Percentiles rank a stretch among this genome's conserved stretches.
Conservation (phyloP, 1,140 invertebrate species). For the Wasmannia auropunctata region DNA sequence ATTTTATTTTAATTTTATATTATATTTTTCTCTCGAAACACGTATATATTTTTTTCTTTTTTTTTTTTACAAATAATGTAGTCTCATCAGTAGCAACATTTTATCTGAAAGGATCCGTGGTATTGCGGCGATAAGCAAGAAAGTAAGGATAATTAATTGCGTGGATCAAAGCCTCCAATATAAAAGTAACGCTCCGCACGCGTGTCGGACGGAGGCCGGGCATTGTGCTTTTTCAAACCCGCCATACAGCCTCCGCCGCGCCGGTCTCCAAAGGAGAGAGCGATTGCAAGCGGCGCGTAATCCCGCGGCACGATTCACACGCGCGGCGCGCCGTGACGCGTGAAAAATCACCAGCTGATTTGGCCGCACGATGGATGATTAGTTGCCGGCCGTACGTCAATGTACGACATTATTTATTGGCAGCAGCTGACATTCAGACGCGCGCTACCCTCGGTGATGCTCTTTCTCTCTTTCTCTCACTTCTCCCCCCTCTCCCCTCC, state of each 20-base stretch:
- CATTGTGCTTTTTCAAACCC: constrained; percentile 40
- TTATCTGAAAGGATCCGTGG: too few relatives aligned
- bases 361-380: constrained; percentile 75
- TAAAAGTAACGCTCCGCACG: not conserved
- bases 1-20: not conserved
- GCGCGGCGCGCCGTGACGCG: constrained; percentile 63
- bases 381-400: constrained; percentile 78
- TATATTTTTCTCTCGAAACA: not conserved
- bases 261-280: constrained; percentile 13
- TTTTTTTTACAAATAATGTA: not conserved
- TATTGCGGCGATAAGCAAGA: too few relatives aligned
- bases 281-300: constrained; percentile 51
- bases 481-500: not conserved
- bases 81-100: not conserved
- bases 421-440: constrained; percentile 80
- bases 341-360: constrained; percentile 79
- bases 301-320: constrained; percentile 57
- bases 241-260: not conserved
- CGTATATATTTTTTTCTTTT: not conserved
- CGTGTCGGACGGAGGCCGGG: not conserved
- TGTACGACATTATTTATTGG: constrained; percentile 79
- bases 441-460: constrained; percentile 62
- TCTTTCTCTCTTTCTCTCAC: constrained; percentile 38
- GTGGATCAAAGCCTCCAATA: not conserved
- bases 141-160: constrained; percentile 10